phyloP scores from a whole-genome alignment of 1,140 invertebrate genomes.

The Dinoponera quadriceps region DNA sequence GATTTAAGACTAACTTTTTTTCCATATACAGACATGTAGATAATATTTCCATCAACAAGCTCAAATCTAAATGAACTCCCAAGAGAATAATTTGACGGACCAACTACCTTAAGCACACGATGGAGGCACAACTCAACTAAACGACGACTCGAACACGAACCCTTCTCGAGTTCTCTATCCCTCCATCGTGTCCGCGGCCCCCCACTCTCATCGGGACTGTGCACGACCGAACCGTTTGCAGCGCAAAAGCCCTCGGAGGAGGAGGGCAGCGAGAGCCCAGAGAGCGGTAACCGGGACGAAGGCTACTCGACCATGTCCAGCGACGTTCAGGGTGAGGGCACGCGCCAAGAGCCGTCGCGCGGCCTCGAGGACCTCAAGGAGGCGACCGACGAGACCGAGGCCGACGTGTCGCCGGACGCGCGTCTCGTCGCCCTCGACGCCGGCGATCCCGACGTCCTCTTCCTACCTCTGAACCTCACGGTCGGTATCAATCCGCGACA shows the following conservation, averaged over 20 bases:
- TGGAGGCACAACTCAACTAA: no score
- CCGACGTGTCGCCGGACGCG: conserved; percentile 85
- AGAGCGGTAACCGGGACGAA: conserved; percentile 92
- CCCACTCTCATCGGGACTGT: background rate
- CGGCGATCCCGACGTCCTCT: conserved; percentile 89
- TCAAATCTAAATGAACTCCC: no score
- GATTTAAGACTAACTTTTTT: no score
- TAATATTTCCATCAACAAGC: no score
- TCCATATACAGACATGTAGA: no score
- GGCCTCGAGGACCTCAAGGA: conserved; percentile 90
- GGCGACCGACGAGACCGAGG: conserved; percentile 89
- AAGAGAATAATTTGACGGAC: no score
- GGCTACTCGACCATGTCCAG: conserved; percentile 96
- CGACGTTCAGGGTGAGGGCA: conserved; percentile 91
- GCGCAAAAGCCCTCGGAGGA: conserved; percentile 85
- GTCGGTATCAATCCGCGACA: conserved; percentile 89
- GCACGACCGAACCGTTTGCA: conserved; percentile 52
- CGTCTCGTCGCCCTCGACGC: conserved; percentile 86
- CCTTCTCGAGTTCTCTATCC: background rate
- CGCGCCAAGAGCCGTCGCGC: conserved; percentile 86
- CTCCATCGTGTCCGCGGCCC: background rate
- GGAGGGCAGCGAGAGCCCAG: conserved; percentile 89
- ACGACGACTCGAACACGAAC: background rate
- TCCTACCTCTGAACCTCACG: conserved; percentile 89
- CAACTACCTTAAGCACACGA: no score